These are phyloP conservation scores for Chouioia cunea DNA, from an alignment of 2,888 invertebrate species.

Conservation along the genomic window DNA sequence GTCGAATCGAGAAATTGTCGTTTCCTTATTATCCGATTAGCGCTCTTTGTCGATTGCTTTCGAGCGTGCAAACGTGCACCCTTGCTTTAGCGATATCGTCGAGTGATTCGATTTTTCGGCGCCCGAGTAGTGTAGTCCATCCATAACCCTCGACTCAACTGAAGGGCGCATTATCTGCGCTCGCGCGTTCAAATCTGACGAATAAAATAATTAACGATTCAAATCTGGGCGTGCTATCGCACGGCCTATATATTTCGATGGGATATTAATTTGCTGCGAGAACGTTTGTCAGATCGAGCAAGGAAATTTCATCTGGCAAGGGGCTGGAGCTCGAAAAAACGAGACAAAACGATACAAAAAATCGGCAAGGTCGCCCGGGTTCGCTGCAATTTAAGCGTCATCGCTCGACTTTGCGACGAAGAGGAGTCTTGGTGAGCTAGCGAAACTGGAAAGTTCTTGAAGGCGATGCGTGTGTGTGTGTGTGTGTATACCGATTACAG, in stretches of 20 bases:
- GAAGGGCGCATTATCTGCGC: constrained; percentile 32
- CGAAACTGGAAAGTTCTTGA: constrained; percentile 31
- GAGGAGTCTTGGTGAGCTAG: neutral
- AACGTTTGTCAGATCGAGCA: constrained; percentile 12
- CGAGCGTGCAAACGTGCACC: too few relatives aligned
- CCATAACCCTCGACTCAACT: neutral
- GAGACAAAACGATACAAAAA: constrained; percentile 5
- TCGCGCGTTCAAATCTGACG: too few relatives aligned
- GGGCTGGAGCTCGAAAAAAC: neutral
- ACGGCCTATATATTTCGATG: neutral
- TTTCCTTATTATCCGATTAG: too few relatives aligned
- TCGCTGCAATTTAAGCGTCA: constrained; percentile 16
- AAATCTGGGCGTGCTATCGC: neutral
- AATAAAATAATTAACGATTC: constrained; percentile 5
- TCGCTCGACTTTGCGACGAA: constrained; percentile 1
- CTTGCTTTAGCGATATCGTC: too few relatives aligned
- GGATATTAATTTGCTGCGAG: constrained; percentile 4
- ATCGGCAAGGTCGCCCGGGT: constrained; percentile 17
- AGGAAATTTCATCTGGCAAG: constrained; percentile 9
- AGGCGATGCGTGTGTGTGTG: too few relatives aligned
- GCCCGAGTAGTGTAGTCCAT: neutral
- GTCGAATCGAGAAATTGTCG: too few relatives aligned
- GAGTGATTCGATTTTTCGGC: too few relatives aligned
- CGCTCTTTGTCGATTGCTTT: too few relatives aligned
- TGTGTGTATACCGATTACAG: neutral